Conservation (phyloP, 2,888 invertebrate species). For the Caenorhabditis sp. region DNA sequence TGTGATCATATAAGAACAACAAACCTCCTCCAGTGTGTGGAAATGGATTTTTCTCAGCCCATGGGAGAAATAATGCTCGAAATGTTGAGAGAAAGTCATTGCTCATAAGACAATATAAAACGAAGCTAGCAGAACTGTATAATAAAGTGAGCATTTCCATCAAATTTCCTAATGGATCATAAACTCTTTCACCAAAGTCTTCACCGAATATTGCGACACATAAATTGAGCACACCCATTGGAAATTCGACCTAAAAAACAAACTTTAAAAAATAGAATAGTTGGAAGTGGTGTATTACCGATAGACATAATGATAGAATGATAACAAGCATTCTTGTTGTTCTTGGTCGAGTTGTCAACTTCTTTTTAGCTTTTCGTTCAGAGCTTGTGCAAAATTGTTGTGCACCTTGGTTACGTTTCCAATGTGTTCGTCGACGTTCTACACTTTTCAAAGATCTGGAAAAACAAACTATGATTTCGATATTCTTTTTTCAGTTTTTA, state of each 20-base stretch:
- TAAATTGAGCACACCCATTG: conserved; percentile 60
- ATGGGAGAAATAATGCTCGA: conserved; percentile 54
- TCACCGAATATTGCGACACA: conserved; percentile 58
- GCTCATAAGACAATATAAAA: conserved; percentile 63
- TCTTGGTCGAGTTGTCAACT: conserved; percentile 45
- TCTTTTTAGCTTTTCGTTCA: conserved; percentile 46
- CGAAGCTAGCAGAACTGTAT: conserved; percentile 62
- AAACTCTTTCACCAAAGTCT: conserved; percentile 55
- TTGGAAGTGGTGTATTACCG: too few relatives aligned
- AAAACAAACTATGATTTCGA: not conserved
- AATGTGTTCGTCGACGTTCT: conserved; percentile 49
- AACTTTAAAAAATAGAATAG: too few relatives aligned
- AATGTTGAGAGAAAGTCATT: conserved; percentile 60
- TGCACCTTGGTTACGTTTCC: conserved; percentile 44
- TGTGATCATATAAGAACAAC: not conserved
- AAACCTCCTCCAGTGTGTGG: not conserved
- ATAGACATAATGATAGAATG: conserved; percentile 52
- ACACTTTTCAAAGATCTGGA: conserved; percentile 56
- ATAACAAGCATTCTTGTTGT: conserved; percentile 62
- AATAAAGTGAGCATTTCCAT: conserved; percentile 66
- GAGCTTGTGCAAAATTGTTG: conserved; percentile 44
- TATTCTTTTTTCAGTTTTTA: not conserved
- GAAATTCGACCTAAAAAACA: conserved; percentile 65
- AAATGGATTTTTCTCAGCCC: conserved; percentile 18
- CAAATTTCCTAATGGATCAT: conserved; percentile 61